Base-by-base conservation (phyloP, 2,113 vertebrate species). In the Rhinogobius similis region DNA sequence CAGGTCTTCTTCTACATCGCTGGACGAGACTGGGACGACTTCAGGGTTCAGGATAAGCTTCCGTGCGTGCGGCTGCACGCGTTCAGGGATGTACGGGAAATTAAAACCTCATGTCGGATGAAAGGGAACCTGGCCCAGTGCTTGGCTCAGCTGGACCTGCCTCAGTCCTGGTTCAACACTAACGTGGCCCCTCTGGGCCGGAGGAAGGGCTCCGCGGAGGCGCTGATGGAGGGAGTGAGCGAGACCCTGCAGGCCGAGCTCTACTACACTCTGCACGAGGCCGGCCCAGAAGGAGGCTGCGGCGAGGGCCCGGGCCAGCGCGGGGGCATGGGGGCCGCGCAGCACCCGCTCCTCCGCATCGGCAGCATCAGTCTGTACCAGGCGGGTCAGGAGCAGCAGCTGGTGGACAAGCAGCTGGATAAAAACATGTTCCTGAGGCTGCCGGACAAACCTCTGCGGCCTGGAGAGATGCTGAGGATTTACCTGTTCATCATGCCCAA, bases 1-100 rank as follows among this genome's bases (percentile, higher is more conserved):
- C 98, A 99, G 90, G 98, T 97, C 72, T 93, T 99, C 52, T 99
- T 99, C 91, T 99, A 99, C 44, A 94, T 99, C 7, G 96, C 98
- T 0, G 97, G 98, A 11, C 92, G 98, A 0, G 98, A 99, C 56
- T 99, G 98, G 98, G 97, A 98, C 0, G 97, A 98, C 83, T 98
- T 98, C 0, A 95, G 94, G 0, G 93, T 91, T 20, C 92, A 95
- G 0, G 96, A 98, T 75, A 90, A 93, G 78, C 91, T 99, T 77
- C 97, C 98, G 1, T 99, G 98, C 3, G 95, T 99, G 56, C 92
- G 94, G 21, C 92, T 99, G 3, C 98, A 99, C 0, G 95, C 95
- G 20, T 98, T 99, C 87, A 92, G 96, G 0, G 96, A 99, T 0
- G 91, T 95, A 32, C 93, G 93, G 0, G 97, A 99, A 76, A 93